Percentiles rank a stretch among this genome's conserved stretches.
Conservation (phyloP, 2,797 vertebrate genomes). For the Sebastolobus alascanus region DNA sequence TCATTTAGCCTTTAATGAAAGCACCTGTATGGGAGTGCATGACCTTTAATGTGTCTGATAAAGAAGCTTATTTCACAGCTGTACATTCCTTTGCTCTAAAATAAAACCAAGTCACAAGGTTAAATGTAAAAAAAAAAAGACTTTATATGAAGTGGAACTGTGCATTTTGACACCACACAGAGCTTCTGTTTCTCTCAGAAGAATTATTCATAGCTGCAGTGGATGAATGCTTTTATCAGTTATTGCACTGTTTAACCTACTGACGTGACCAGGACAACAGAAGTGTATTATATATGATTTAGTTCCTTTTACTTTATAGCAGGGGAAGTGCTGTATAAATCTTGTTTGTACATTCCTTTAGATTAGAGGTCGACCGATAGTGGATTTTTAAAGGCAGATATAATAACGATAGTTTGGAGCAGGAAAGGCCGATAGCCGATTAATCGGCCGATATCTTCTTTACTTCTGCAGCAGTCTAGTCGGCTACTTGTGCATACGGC, state of each 20-base stretch:
- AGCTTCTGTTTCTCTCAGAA: neutral
- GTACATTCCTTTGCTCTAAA: neutral
- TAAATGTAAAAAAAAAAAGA: neutral
- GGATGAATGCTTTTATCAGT: neutral
- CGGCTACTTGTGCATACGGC: no score
- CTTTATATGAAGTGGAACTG: neutral
- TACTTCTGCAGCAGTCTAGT: no score
- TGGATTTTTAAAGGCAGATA: no score
- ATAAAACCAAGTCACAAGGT: neutral
- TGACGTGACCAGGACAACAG: neutral
- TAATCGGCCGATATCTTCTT: no score
- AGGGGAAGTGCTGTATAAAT: no score
- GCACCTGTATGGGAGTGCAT: neutral
- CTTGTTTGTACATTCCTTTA: no score
- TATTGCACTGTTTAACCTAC: neutral
- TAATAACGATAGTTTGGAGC: no score
- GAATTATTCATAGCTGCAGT: no score
- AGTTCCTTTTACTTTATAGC: neutral
- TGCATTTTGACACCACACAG: neutral
- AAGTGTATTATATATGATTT: neutral
- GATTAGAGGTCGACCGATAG: no score
- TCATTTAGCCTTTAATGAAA: neutral
- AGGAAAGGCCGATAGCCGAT: no score
- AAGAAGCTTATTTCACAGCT: neutral
- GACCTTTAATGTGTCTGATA: neutral